Evolutionary conservation across 2,888 invertebrate species (phyloP), one percentile per base, ranked within the genome.

Genomic region (Aspidiotus destructor): DNA sequence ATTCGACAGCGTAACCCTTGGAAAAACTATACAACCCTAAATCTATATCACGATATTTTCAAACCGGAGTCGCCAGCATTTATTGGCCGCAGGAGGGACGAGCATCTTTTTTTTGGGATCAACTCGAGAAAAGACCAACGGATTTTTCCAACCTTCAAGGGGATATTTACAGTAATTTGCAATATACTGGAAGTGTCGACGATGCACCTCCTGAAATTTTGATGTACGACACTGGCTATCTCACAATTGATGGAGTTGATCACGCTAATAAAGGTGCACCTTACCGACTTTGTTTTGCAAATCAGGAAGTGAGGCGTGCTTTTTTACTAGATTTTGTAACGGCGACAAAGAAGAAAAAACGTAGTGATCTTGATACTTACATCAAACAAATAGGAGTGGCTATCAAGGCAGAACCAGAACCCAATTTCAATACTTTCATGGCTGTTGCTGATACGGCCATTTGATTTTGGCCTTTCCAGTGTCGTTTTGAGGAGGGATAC

Each of bases 191-290:
- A n/a, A 55, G 8, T 8, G 16, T 55, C 16, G 16, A 55, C n/a
- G n/a, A n/a, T 8, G 55, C 55, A n/a, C 55, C 55, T 55, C 15
- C 55, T 8, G 55, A 55, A 55, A 55, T 55, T 10, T 55, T 55
- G 55, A 55, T 55, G 55, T 55, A 55, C n/a, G 55, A 55, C n/a
- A 17, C 55, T n/a, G n/a, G 9, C n/a, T 55, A 55, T 55, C n/a
- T 55, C n/a, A 55, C 55, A 55, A 55, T 55, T 55, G 8, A 8
- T 55, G 55, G n/a, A 55, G n/a, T 55, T 10, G 55, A 55, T 55
- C n/a, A 8, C 48, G 11, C 9, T 55, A 55, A 55, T 55, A 55
- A 10, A 10, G 16, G 8, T 10, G 55, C 9, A 55, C 55, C 9
- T 55, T 55, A 55, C 55, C 9, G n/a, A 10, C 55, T 55, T 55